phyloP scores from a whole-genome alignment of 1,140 invertebrate species.

The Metopolophium dirhodum region DNA sequence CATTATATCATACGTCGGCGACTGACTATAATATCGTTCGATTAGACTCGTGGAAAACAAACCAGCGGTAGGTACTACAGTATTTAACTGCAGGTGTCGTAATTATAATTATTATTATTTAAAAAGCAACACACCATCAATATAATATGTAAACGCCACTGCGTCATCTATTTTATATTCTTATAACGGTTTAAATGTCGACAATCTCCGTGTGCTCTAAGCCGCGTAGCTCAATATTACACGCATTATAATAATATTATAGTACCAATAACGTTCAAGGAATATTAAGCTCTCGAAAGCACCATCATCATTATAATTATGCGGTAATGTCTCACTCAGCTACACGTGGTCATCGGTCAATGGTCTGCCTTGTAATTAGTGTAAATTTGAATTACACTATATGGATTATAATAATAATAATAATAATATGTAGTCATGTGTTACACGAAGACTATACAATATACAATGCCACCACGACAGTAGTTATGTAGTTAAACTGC shows the following conservation, averaged over 20 bases:
- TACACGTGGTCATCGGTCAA: too few species aligned
- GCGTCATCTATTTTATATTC: too few species aligned
- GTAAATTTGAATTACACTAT: not conserved
- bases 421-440: too few species aligned
- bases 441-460: too few species aligned
- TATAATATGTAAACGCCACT: too few species aligned
- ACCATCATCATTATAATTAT: not conserved
- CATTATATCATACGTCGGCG: not conserved
- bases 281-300: not conserved
- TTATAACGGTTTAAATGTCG: too few species aligned
- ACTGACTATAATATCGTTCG: not conserved
- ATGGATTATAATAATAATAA: too few species aligned
- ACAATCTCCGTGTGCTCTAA: not conserved
- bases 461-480: not conserved
- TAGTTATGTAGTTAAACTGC: not conserved
- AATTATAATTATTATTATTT: not conserved
- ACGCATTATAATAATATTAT: too few species aligned
- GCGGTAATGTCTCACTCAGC: too few species aligned
- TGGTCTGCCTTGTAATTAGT: not conserved
- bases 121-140: too few species aligned
- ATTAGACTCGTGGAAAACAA: not conserved
- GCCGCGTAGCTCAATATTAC: not conserved
- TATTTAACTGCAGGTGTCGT: not conserved
- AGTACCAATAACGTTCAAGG: not conserved
- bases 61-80: not conserved